Evolutionary conservation across 2,113 vertebrate species (phyloP), one percentile per base, ranked within the genome.

Genomic region (Phoenicopterus ruber): DNA sequence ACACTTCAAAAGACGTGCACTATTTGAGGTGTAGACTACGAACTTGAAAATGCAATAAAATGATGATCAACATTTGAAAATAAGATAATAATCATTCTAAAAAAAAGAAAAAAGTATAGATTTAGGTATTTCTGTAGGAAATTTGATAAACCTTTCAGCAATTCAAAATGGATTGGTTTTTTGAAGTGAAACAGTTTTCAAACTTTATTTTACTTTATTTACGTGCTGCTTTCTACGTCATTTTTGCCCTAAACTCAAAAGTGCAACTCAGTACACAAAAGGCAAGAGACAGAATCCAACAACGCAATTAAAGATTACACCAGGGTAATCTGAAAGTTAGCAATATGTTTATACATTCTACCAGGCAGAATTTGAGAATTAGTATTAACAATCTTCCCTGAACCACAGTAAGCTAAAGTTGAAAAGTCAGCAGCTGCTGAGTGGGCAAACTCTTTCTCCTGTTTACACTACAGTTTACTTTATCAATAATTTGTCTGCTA

Each of bases 161-260:
- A 49, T 40, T 86, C 46, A 34, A 69, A 82, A 55, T 3, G 1
- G 7, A 17, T 9, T 38, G 12, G 12, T 42, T 73, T 25, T 47
- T 65, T 19, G 11, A 69, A 77, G 58, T 16, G 38, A 74, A 82
- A 76, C 0, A n/a, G 10, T 16, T 87, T 57, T 62, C 55, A 65
- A 67, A 84, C 11, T 54, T 58, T 17, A 74, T 70, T 86, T 76
- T 38, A 26, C 21, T 50, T n/a, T n/a, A n/a, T n/a, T n/a, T n/a
- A n/a, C n/a, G 4, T 24, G 42, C 22, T 57, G 36, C 22, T 76
- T 63, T 19, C n/a, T 55, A 42, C 3, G 9, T 8, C 19, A 59
- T 63, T 86, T 82, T 57, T 82, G 46, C 32, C 73, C 47, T 66
- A 42, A 95, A 92, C 29, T 83, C 40, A 13, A 25, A 92, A 94